A percentile compares a stretch with the other conserved stretches of the same genome.
Conservation (phyloP, 2,888 invertebrate species). For the Calliphora vomitoria region DNA sequence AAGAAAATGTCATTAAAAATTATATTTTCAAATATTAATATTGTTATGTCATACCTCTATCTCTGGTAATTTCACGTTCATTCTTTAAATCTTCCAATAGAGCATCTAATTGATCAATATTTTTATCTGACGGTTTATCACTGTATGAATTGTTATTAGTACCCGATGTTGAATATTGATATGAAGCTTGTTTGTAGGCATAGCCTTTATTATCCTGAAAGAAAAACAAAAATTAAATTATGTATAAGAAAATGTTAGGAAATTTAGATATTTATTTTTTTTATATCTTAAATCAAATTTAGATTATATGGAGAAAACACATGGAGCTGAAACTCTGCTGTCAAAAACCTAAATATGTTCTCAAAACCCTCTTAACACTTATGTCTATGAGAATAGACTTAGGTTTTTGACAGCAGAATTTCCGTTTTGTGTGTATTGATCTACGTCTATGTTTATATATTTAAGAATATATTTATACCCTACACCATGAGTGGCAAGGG, state of each 20-base stretch:
- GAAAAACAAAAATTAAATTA: neutral
- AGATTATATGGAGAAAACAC: too few relatives aligned
- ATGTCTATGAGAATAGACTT: too few relatives aligned
- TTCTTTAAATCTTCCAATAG: conserved; percentile 90
- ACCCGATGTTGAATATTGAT: conserved; percentile 82
- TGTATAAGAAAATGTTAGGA: neutral
- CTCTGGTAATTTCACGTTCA: conserved; percentile 82
- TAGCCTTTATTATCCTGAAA: conserved; percentile 82
- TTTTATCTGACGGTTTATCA: conserved; percentile 84
- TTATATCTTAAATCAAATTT: too few relatives aligned
- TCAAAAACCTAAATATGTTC: too few relatives aligned
- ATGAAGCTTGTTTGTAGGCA: conserved; percentile 82
- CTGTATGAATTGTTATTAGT: conserved; percentile 78
- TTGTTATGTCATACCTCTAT: conserved; percentile 77
- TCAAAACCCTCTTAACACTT: too few relatives aligned
- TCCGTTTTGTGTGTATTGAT: too few relatives aligned
- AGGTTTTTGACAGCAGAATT: too few relatives aligned
- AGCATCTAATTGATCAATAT: conserved; percentile 91
- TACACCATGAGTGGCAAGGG: too few relatives aligned
- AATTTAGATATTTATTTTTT: neutral
- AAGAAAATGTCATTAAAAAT: conserved; percentile 2
- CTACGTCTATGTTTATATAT: too few relatives aligned
- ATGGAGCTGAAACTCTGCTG: too few relatives aligned
- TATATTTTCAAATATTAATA: conserved; percentile 1
- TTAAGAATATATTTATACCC: too few relatives aligned